Evolutionary conservation across 2,888 invertebrate genomes (phyloP), one percentile per base, ranked within the genome.

Genomic region (Pristionchus japonicus): DNA sequence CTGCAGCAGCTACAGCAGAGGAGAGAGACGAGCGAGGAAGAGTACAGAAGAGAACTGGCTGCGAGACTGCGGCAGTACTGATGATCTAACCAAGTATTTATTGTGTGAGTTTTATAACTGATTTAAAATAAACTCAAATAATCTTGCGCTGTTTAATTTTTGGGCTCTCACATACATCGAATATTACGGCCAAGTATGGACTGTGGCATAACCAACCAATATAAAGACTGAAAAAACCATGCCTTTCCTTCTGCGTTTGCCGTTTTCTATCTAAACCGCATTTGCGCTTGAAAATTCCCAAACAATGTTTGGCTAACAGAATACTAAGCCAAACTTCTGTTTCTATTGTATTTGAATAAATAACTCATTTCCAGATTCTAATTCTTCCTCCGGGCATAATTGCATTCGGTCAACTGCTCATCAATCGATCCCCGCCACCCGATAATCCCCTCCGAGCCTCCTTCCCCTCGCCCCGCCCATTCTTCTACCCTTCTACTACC

Each of bases 71-170:
- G 77, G 27, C 77, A 77, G 43, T 77, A 77, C 77, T 77, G 47
- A 77, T 1, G 64, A 67, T 67, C 31, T 37, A 70, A 20, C 70
- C n/a, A n/a, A 7, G 3, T 70, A 70, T 37, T 70, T 70, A 70
- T 70, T 70, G 70, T 47, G 77, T 77, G 77, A 77, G 77, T 43
- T 11, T n/a, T n/a, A n/a, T n/a, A n/a, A n/a, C n/a, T n/a, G n/a
- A n/a, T n/a, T n/a, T n/a, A n/a, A n/a, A n/a, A n/a, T n/a, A n/a
- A n/a, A n/a, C n/a, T n/a, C n/a, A n/a, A n/a, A n/a, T n/a, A n/a
- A n/a, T n/a, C n/a, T n/a, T n/a, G n/a, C n/a, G n/a, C n/a, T n/a
- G n/a, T n/a, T n/a, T n/a, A n/a, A n/a, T n/a, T n/a, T n/a, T n/a
- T n/a, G n/a, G n/a, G n/a, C n/a, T n/a, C n/a, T n/a, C n/a, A n/a